Evolutionary conservation across 2,113 vertebrate genomes (phyloP), one percentile per base, ranked within the genome.

Genomic region (Sinocyclocheilus maitianheensis): DNA sequence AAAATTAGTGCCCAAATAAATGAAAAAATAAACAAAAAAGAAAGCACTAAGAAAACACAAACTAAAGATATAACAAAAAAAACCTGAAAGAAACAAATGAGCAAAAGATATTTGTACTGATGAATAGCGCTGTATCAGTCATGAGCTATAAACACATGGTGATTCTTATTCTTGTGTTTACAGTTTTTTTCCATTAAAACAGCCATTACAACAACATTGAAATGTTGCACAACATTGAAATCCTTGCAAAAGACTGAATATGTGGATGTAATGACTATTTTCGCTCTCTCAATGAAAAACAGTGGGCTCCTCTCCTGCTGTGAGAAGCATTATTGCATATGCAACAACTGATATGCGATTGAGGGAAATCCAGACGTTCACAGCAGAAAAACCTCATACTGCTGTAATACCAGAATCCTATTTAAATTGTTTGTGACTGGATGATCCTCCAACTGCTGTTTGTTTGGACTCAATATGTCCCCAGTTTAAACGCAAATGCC

Each of bases 341-440:
- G 53, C 24, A 55, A 7, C 30, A 24, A 55, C 24, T 77, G 75
- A 51, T 55, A 30, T 77, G 48, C 43, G 12, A 75, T 24, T 46
- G 11, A 77, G 14, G 24, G 24, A 77, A 24, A 48, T 26, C 3
- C n/a, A 76, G 43, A 34, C 55, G 46, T 77, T 77, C 75, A 77
- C 48, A 77, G 75, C 43, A n/a, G 22, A 53, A 77, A 55, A 10
- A 53, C 8, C 14, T 77, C 7, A 77, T 30, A 30, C n/a, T 18
- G 2, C 16, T 18, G 37, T 48, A 13, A 34, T 55, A 4, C 20
- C 75, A 55, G 75, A 77, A 77, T 77, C 24, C 75, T 55, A 53
- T 53, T 55, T 77, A 30, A 55, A 55, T 77, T 10, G 76, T 55
- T 55, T 77, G 46, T 77, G 75, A 77, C 51, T 55, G 51, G 26